These are phyloP conservation scores for Malurus splendens DNA, from an alignment of 2,797 vertebrate genomes.

Conservation along the genomic window DNA sequence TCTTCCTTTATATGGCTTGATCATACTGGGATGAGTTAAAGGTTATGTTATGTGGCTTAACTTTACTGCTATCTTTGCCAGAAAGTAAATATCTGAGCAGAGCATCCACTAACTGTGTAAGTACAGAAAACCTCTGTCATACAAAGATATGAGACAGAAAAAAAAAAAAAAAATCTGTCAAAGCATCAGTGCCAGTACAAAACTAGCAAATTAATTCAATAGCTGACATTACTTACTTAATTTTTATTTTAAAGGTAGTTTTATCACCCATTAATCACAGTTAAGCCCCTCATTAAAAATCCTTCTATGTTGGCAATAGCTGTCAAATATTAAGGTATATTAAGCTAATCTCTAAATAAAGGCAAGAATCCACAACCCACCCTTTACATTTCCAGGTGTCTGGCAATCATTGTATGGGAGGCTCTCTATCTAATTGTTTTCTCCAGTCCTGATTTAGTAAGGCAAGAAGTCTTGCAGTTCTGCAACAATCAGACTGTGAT, in stretches of 20 bases:
- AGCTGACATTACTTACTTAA: neutral
- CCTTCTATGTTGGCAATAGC: neutral
- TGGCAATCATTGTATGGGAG: neutral
- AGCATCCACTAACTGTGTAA: neutral
- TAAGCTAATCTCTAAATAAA: neutral
- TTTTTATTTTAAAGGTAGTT: conserved; percentile 1
- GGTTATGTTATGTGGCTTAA: neutral
- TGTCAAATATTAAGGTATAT: neutral
- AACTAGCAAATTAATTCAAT: neutral
- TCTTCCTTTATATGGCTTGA: neutral
- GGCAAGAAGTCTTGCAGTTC: neutral
- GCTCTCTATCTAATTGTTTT: neutral
- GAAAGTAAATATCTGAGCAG: neutral
- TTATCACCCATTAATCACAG: neutral
- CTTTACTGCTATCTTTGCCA: neutral
- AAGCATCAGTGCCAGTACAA: neutral
- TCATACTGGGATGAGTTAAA: fast-evolving
- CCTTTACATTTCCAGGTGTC: neutral
- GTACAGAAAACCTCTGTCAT: neutral
- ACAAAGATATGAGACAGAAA: neutral
- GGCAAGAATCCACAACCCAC: neutral
- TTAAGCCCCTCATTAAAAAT: neutral
- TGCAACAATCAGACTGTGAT: fast-evolving
- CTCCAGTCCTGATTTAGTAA: neutral
- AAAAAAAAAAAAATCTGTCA: neutral